Base-by-base conservation (phyloP, 1,140 invertebrate species). In the Calephelis virginiensis region DNA sequence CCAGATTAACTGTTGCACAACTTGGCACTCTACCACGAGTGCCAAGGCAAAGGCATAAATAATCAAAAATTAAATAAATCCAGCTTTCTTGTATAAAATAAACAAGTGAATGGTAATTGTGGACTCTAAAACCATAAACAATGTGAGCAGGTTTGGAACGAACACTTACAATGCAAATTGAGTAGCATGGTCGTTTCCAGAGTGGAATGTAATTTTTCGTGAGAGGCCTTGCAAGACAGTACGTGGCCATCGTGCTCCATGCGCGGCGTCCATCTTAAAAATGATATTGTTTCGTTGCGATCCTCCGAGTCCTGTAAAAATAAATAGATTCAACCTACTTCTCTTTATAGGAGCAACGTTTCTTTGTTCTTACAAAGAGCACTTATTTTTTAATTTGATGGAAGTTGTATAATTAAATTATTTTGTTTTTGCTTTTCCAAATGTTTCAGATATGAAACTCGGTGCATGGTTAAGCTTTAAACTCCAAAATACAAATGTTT, bases 121-220 rank as follows among this genome's bases (percentile, higher is more conserved):
- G 28, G 28, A 28, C 28, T 28, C 28, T 1, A 28, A 28, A 28
- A 28, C 2, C 28, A 28, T 28, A 28, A 28, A 28, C 28, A 28
- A 4, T 4, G 28, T 28, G 28, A 28, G 28, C 28, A 28, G 2
- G 1, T 12, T 12, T 7, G 12, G n/a, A 67, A 67, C 5, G 28
- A 70, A 67, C 85, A 95, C 95, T 95, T 92, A 96, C 96, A 97
- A 80, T 95, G 95, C 66, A 97, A 94, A 89, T 97, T 96, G 8
- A 97, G 91, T 74, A 94, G 95, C 92, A 96, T 94, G n/a, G 94
- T 94, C 62, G 96, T 94, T 82, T 97, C 95, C 56, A 97, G 92
- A 11, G 94, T 92, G 4, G 94, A 88, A 87, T 97, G 97, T n/a
- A 90, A 66, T 67, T 85, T 86, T 3, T 75, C 69, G 60, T 90